phyloP scores from a whole-genome alignment of 2,888 invertebrate species.

The Sepiola atlantica region DNA sequence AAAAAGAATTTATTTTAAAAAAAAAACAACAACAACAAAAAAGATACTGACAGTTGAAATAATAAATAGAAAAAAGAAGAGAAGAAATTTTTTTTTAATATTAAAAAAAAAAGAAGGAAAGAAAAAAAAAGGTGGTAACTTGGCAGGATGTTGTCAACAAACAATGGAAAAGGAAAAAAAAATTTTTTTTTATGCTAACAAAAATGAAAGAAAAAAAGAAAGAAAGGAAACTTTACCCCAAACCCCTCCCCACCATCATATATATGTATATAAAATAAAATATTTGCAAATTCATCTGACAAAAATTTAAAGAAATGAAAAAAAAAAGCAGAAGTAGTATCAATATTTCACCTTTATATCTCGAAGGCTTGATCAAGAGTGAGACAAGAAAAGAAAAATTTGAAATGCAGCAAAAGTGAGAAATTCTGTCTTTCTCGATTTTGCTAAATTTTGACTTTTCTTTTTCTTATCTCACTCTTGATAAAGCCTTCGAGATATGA shows the following conservation, averaged over 20 bases:
- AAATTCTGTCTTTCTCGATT: no score
- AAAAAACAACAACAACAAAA: background rate
- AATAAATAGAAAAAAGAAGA: background rate
- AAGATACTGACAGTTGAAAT: constrained; percentile 15
- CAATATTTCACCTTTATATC: no score
- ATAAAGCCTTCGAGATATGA: no score
- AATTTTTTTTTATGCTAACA: background rate
- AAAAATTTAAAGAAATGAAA: background rate
- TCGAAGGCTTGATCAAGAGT: no score
- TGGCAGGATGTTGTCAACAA: background rate
- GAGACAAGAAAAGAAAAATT: no score
- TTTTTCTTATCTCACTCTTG: no score
- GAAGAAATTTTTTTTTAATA: background rate
- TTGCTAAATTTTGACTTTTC: no score
- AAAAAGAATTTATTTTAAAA: no score
- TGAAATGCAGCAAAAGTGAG: no score
- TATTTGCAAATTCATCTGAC: no score
- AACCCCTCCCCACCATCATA: background rate
- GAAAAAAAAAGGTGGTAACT: background rate
- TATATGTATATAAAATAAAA: no score
- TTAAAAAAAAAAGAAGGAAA: background rate
- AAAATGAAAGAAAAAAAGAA: background rate
- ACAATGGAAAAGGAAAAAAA: constrained; percentile 6
- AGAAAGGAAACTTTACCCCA: background rate
- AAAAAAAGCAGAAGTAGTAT: background rate